Evolutionary conservation across 1,140 invertebrate genomes (phyloP).

Genomic region (Hyposmocoma kahamanoa): DNA sequence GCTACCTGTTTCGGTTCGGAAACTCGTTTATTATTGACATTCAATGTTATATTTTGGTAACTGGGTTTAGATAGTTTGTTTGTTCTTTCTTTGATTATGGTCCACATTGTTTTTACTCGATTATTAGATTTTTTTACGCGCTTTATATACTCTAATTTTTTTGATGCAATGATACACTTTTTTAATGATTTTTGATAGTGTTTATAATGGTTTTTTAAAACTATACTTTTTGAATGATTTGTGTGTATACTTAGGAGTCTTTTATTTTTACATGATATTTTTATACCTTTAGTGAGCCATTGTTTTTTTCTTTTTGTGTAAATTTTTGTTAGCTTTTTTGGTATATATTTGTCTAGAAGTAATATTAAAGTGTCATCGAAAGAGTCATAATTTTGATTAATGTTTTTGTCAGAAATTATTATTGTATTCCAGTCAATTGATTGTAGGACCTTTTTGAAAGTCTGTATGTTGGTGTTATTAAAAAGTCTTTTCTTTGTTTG

Average conservation of each 20-base stretch:
- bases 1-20: background rate
- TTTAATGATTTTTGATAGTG: slow-evolving; percentile 7
- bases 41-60: background rate
- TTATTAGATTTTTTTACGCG: slow-evolving; percentile 4
- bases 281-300: slow-evolving; percentile 8
- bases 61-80: background rate
- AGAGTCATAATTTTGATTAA: background rate
- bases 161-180: background rate
- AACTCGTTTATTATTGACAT: background rate
- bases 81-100: slow-evolving; percentile 6
- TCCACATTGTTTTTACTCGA: slow-evolving; percentile 2
- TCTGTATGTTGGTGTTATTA: background rate
- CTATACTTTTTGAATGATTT: background rate
- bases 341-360: background rate
- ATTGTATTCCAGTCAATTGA: background rate
- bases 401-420: background rate
- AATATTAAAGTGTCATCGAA: background rate
- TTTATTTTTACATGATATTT: slow-evolving; percentile 3
- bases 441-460: background rate
- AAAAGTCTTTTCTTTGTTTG: background rate
- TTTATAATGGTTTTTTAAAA: background rate
- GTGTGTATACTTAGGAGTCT: background rate
- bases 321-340: background rate
- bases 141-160: background rate
- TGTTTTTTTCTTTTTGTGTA: background rate